phyloP scores from a whole-genome alignment of 2,113 vertebrate species.

The Antechinus flavipes region DNA sequence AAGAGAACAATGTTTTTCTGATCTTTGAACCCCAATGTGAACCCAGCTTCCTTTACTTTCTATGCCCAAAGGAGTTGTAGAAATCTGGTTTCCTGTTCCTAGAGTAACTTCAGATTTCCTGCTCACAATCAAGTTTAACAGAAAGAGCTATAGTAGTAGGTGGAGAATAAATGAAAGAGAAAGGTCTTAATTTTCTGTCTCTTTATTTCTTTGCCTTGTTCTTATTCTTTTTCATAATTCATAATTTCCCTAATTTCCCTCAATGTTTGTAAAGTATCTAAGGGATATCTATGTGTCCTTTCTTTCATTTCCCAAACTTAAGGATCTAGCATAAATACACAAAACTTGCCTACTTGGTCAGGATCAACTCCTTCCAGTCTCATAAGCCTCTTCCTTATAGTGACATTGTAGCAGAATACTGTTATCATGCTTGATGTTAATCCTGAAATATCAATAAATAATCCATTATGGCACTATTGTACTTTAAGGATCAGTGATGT shows the following conservation, averaged over 20 bases:
- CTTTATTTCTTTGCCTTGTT: background rate
- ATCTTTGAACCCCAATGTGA: background rate
- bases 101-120: background rate
- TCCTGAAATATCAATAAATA: background rate
- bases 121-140: background rate
- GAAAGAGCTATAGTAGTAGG: background rate
- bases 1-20: background rate
- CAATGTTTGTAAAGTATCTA: background rate
- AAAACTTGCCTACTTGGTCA: background rate
- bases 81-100: background rate
- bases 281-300: background rate
- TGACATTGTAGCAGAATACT: background rate
- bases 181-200: background rate
- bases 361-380: background rate
- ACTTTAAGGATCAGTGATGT: background rate
- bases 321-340: background rate
- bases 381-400: background rate
- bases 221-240: background rate
- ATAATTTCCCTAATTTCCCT: background rate
- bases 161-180: background rate
- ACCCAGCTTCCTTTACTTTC: background rate
- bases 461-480: background rate
- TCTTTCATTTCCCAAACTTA: background rate
- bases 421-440: background rate
- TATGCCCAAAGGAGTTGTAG: background rate